A percentile compares a stretch with the other conserved stretches of the same genome.
Conservation (phyloP, 2,113 vertebrate species). For the Vidua chalybeata region DNA sequence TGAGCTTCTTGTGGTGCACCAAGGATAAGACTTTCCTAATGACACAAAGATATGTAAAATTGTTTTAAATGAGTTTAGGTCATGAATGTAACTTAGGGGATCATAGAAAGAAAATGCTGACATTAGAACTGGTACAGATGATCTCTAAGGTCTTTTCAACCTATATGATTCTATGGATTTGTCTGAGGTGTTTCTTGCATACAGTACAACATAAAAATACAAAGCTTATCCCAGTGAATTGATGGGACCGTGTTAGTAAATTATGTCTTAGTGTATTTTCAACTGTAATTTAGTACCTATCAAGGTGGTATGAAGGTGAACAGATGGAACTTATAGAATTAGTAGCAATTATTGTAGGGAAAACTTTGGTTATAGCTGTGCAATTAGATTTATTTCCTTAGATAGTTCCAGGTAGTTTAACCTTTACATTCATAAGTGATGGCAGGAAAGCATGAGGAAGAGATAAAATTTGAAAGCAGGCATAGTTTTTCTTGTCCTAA, state of each 20-base stretch:
- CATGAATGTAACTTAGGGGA: slow-evolving; percentile 4
- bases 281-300: slow-evolving; percentile 30
- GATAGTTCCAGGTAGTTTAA: slow-evolving; percentile 35
- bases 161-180: neutral
- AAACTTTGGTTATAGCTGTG: slow-evolving; percentile 33
- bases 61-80: slow-evolving; percentile 4
- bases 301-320: slow-evolving; percentile 4
- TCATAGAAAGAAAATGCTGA: neutral
- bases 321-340: slow-evolving; percentile 23
- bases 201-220: neutral
- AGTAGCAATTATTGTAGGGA: neutral
- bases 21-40: neutral
- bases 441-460: slow-evolving; percentile 14
- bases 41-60: slow-evolving; percentile 1
- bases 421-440: slow-evolving; percentile 47
- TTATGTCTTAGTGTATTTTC: slow-evolving; percentile 36
- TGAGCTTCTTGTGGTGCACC: neutral
- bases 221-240: neutral
- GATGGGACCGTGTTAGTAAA: neutral
- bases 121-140: neutral
- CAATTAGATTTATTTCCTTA: slow-evolving; percentile 53
- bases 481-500: slow-evolving; percentile 27
- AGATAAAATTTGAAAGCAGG: slow-evolving; percentile 41
- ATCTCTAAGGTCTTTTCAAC: neutral
- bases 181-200: neutral